A percentile compares a stretch with the other conserved stretches of the same genome.
phyloP scores from a whole-genome alignment of 2,797 vertebrate species.

The Melanitta fusca region DNA sequence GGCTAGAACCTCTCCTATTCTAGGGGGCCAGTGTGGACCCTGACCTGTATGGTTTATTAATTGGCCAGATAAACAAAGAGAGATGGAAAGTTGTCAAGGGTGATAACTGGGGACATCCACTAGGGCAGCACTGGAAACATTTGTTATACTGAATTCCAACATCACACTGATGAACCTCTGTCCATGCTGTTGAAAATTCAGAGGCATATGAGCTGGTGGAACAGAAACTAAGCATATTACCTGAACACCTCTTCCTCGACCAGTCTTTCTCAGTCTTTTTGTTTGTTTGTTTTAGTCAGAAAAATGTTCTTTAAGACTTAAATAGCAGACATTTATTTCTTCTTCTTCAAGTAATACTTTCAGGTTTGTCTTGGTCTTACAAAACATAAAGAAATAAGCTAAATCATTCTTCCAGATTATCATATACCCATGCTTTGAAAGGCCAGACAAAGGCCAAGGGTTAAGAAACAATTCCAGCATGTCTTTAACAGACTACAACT shows the following conservation, averaged over 20 bases:
- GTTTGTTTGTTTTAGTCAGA: not conserved
- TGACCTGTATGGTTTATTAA: not conserved
- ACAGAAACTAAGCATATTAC: not conserved
- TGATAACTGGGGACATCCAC: not conserved
- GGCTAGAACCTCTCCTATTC: rapidly evolving
- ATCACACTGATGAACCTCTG: not conserved
- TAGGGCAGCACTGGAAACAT: not conserved
- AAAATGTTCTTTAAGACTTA: not conserved
- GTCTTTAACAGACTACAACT: not conserved
- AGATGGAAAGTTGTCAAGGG: not conserved
- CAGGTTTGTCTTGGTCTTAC: not conserved
- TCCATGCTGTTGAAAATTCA: not conserved
- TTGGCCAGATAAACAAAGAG: not conserved
- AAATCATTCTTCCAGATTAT: not conserved
- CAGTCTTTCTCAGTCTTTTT: not conserved
- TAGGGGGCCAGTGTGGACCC: rapidly evolving
- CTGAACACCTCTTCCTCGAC: not conserved
- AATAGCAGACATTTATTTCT: not conserved
- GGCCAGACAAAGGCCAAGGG: not conserved
- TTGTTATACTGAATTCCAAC: not conserved
- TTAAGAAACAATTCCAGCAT: not conserved
- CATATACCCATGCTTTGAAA: not conserved
- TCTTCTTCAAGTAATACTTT: not conserved
- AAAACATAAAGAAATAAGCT: not conserved
- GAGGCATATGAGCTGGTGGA: not conserved